Base-by-base conservation (phyloP, 2,113 vertebrate species). In the Caranx ignobilis region DNA sequence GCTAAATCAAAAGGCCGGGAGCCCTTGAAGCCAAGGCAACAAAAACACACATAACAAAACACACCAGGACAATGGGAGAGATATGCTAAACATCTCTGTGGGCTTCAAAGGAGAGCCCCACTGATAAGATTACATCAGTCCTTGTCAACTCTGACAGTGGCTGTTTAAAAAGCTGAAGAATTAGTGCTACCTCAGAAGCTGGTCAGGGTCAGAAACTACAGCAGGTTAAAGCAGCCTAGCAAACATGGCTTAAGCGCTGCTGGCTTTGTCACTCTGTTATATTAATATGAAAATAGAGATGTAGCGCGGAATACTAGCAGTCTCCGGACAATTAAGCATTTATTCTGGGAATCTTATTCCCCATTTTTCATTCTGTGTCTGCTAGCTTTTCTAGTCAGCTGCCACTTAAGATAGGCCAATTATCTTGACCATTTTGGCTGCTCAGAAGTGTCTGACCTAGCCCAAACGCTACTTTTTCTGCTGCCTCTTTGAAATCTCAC, bases 401-500 rank as follows among this genome's bases (percentile, higher is more conserved):
- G 94, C 95, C 95, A 95, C 94, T 96, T 96, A 95, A 95, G 94
- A 92, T 73, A 81, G 95, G 96, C 95, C 96, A 96, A 97, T 96
- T 96, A 97, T 96, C 95, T 94, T 91, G 95, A 95, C 95, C 95
- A 93, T 96, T 94, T 92, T 90, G 92, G 89, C 94, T 94, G 91
- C 95, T 96, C 95, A 95, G 96, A 96, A 91, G 94, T 94, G 95
- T 94, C 95, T 94, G 93, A 96, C 96, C 96, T 94, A 96, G 95
- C 96, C 95, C 95, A 95, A 96, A 95, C 92, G 94, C 94, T 96
- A 96, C 93, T 93, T 96, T 95, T 95, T 92, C 89, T 95, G 91
- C 89, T 94, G 94, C 88, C 89, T 95, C 96, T 97, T 96, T 97
- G 96, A 97, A 96, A 96, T 92, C 93, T 96, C 94, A 94, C 95